phyloP scores from a whole-genome alignment of 2,888 invertebrate genomes.

The Eristalis pertinax region DNA sequence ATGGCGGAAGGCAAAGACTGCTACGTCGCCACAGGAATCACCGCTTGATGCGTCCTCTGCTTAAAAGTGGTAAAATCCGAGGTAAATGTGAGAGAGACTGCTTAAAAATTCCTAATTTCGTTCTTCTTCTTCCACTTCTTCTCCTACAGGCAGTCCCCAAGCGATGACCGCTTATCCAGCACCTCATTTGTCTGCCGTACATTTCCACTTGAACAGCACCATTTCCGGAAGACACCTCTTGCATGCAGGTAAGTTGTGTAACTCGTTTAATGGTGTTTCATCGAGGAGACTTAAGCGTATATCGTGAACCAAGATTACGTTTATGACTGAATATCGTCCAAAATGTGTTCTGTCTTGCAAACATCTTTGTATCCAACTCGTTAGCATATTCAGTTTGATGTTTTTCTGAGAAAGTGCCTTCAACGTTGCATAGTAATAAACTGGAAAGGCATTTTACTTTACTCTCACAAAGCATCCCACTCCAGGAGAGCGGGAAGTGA shows the following conservation, averaged over 20 bases:
- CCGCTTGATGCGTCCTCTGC: constrained; percentile 49
- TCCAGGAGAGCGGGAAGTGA: too few species aligned
- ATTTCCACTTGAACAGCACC: constrained; percentile 78
- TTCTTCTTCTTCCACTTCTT: constrained; percentile 3
- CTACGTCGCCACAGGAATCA: constrained; percentile 40
- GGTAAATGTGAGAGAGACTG: neutral
- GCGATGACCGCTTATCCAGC: constrained; percentile 35
- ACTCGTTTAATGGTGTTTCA: neutral
- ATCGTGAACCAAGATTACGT: too few species aligned
- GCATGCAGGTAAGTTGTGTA: constrained; percentile 44
- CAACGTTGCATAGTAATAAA: too few species aligned
- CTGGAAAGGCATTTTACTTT: too few species aligned
- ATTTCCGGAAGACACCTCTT: constrained; percentile 74
- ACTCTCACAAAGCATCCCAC: too few species aligned
- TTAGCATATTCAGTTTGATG: too few species aligned
- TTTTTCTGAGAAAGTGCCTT: too few species aligned
- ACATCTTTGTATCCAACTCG: too few species aligned
- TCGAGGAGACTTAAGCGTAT: too few species aligned
- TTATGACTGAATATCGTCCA: too few species aligned
- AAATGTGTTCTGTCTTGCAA: too few species aligned
- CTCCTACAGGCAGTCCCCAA: constrained; percentile 45
- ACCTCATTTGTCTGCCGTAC: constrained; percentile 75
- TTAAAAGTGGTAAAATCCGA: constrained; percentile 60
- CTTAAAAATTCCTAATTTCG: neutral
- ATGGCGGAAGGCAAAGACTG: constrained; percentile 7